Evolutionary conservation across 2,113 vertebrate genomes (phyloP), one percentile per base, ranked within the genome.

Genomic region (Arvicanthis niloticus): DNA sequence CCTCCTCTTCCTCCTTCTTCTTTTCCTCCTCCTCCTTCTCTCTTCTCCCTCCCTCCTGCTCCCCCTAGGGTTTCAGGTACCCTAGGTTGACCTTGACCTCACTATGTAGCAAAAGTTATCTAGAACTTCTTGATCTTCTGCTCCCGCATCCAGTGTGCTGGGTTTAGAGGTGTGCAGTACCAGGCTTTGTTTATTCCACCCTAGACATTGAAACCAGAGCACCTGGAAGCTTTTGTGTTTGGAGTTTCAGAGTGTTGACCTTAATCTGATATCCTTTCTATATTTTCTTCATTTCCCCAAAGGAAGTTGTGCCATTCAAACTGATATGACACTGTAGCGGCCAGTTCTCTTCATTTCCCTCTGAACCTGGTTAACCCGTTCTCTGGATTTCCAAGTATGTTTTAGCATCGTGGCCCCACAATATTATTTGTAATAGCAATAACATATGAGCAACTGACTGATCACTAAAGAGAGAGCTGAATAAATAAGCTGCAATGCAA

Each of bases 351-450:
- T 6, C 77, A 80, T 37, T 37, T 56, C 77, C 31, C 37, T 21
- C 48, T 80, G 51, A 37, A 56, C 48, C 51, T 53, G 31, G 31
- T 53, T 37, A 78, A 16, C 31, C 76, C 51, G 31, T 51, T 78
- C 76, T 78, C 48, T 53, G 31, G 51, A 80, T 80, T 80, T 56
- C 77, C 51, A 37, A 56, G 51, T 17, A 80, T 26, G 31, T 80
- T 6, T 80, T 26, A 60, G 8, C 37, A 82, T 40, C 22, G 24
- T n/a, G n/a, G 40, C 22, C n/a, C 24, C 45, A 45, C 58, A 65
- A 45, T 65, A 85, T 84, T 88, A 84, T 90, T 76, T 90, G 22
- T 91, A 67, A 82, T 60, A 88, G 26, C 87, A 95, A 84, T 91
- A 94, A 45, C 10, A 19, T 70, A 70, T 12, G 62, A 93, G 68